A percentile compares a stretch with the other conserved stretches of the same genome.
Evolutionary conservation across 2,113 vertebrate species (phyloP).

Genomic region (Aspiorhynchus laticeps): DNA sequence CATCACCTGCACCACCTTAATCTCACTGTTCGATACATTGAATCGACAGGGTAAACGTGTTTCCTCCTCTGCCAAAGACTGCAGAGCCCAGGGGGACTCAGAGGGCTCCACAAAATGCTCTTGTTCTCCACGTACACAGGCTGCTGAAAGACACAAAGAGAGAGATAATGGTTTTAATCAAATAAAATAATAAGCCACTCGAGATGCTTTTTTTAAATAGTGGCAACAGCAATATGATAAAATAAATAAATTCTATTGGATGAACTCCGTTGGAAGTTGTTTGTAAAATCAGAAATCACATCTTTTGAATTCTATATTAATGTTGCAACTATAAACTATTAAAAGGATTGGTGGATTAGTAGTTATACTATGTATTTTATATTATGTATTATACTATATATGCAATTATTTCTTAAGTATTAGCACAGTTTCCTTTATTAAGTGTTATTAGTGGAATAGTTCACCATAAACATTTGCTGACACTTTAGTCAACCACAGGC

Average conservation of each 20-base stretch:
- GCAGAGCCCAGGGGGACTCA: constrained; percentile 4
- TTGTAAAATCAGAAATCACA: neutral
- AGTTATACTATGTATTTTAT: no score
- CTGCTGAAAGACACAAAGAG: constrained; percentile 18
- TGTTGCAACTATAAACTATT: neutral
- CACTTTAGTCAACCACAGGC: no score
- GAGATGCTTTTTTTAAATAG: neutral
- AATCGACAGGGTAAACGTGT: constrained; percentile 70
- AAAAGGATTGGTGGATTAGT: no score
- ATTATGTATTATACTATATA: no score
- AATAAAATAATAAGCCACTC: no score
- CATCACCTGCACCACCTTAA: constrained; percentile 71
- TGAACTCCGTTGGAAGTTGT: neutral
- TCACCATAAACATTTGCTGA: no score
- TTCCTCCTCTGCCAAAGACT: constrained; percentile 63
- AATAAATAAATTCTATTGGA: neutral
- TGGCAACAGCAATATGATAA: neutral
- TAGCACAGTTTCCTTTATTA: no score
- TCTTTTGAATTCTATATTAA: neutral
- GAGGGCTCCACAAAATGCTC: constrained; percentile 55
- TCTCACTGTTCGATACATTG: neutral
- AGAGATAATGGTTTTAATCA: neutral
- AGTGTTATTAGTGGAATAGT: no score
- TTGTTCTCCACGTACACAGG: constrained; percentile 49
- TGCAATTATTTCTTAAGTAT: no score